Base-by-base conservation (phyloP, 2,113 vertebrate genomes). In the Oreochromis aureus region DNA sequence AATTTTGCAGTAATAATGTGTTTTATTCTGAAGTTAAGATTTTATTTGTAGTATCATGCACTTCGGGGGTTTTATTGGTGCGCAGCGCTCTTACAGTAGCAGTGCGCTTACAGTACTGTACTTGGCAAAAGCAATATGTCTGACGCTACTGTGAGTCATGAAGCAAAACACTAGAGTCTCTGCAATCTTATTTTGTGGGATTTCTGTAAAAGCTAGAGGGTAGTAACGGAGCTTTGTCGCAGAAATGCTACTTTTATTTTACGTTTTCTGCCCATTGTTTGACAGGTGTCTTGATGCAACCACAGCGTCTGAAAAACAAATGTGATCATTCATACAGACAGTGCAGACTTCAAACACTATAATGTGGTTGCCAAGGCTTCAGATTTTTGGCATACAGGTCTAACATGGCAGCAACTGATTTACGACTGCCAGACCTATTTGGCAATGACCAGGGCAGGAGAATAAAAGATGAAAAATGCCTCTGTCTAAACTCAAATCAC, bases 61-160 rank as follows among this genome's bases (percentile, higher is more conserved):
- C 41, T 53, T 71, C 13, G 41, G 56, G 48, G 32, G 27, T 55
- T 80, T 69, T 69, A 81, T 30, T 81, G 36, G 55, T 76, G 63
- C 8, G 66, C 41, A 53, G 82, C 12, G 3, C 54, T 92, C 56
- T 76, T 59, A 56, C 56, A 87, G 53, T 81, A 66, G 56, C 24
- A 5, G 10, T 4, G 15, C 63, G 66, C 55, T 27, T 46, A 44
- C 22, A 30, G 41, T 46, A 53, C 41, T 84, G 46, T 85, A 36
- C 63, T 71, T 84, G 81, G 90, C 85, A 87, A 81, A 87, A 89
- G 69, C 79, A 76, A 79, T 90, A 46, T 91, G 63, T 91, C 71
- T 88, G 58, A 73, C n/a, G 76, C 36, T 27, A 61, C 16, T 30
- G 80, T 90, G 82, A 86, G 80, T 90, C 90, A 88, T 81, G 85